Conservation (phyloP, 1,140 invertebrate genomes). For the Ridgeia piscesae region DNA sequence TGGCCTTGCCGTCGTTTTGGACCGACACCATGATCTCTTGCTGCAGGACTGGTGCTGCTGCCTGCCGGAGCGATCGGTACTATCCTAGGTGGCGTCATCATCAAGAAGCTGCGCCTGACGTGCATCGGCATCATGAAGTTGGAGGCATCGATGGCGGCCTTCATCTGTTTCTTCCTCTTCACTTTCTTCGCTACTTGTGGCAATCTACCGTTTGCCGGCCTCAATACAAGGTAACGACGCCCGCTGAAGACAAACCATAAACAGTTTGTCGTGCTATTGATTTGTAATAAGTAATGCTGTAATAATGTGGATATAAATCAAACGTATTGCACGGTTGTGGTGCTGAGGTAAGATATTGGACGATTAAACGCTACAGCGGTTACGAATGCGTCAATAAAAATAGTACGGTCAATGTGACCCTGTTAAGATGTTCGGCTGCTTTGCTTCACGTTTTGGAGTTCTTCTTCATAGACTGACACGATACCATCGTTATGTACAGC, state of each 20-base stretch:
- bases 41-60: constrained; percentile 2
- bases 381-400: neutral
- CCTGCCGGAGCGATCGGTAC: constrained; percentile 15
- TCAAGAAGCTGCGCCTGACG: neutral
- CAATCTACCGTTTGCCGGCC: neutral
- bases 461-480: too few relatives aligned
- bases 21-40: neutral
- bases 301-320: neutral
- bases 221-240: neutral
- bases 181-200: neutral
- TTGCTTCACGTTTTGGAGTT: neutral
- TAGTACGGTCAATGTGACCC: neutral
- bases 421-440: neutral
- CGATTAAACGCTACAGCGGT: neutral
- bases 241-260: neutral
- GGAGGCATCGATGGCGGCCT: neutral
- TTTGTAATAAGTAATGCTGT: neutral
- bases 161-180: neutral
- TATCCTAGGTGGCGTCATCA: neutral
- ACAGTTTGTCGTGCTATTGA: neutral
- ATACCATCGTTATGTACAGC: too few relatives aligned
- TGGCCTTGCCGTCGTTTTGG: neutral
- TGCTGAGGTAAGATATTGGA: neutral
- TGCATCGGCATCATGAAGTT: constrained; percentile 13
- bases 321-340: neutral